A percentile compares a stretch with the other conserved stretches of the same genome.
Evolutionary conservation across 1,140 invertebrate species (phyloP).

Genomic region (Nilaparvata lugens): DNA sequence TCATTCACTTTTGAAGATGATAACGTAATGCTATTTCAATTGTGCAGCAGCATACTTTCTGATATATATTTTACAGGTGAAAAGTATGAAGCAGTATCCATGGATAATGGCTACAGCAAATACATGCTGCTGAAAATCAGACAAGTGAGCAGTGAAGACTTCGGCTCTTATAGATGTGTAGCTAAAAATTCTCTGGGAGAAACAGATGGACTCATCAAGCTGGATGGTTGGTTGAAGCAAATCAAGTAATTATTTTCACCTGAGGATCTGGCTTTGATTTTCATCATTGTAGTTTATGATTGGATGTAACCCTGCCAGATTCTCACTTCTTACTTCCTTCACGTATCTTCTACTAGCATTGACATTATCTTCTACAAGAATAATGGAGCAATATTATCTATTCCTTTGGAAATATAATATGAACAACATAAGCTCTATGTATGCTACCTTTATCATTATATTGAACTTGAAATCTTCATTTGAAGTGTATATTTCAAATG

Average conservation of each 20-base stretch:
- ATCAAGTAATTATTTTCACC: not conserved
- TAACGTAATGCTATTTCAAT: too few species aligned
- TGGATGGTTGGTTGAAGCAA: constrained; percentile 66
- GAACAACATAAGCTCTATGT: too few species aligned
- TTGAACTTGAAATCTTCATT: too few species aligned
- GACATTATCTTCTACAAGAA: too few species aligned
- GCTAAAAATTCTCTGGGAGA: constrained; percentile 88
- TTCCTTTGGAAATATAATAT: too few species aligned
- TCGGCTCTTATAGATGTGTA: constrained; percentile 78
- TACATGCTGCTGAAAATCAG: constrained; percentile 79
- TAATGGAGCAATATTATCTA: too few species aligned
- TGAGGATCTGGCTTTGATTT: not conserved
- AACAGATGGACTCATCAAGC: constrained; percentile 80
- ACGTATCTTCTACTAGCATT: too few species aligned
- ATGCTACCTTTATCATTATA: too few species aligned
- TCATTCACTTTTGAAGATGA: too few species aligned
- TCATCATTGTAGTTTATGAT: not conserved
- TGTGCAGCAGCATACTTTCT: too few species aligned
- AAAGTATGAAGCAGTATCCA: constrained; percentile 66
- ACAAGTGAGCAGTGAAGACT: constrained; percentile 63
- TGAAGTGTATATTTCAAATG: too few species aligned
- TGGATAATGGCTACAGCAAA: constrained; percentile 73
- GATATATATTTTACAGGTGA: constrained; percentile 21
- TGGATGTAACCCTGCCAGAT: not conserved
- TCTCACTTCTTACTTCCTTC: too few species aligned